phyloP scores from a whole-genome alignment of 2,797 vertebrate species.

The Pelochelys cantorii region DNA sequence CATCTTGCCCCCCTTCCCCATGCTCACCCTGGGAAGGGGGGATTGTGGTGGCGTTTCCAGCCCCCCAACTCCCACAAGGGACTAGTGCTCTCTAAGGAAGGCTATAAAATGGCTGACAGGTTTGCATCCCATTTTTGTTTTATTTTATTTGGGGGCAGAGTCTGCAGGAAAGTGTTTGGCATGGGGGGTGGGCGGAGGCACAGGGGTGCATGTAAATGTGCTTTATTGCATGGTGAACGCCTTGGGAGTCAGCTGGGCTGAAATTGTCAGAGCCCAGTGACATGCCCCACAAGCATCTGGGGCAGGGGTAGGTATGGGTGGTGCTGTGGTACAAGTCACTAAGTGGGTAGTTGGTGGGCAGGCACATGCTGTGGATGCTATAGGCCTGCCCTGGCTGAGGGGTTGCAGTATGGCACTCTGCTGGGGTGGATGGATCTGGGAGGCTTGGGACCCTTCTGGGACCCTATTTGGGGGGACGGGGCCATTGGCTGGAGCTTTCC shows the following conservation, averaged over 20 bases:
- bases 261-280: constrained; percentile 23
- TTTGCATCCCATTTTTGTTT: constrained; percentile 55
- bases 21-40: not conserved
- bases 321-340: not conserved
- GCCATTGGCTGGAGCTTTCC: no score
- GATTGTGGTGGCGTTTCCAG: not conserved
- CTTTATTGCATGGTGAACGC: not conserved
- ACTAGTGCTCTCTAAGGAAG: constrained; percentile 58
- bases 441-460: not conserved
- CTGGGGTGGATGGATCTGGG: not conserved
- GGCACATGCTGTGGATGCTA: not conserved
- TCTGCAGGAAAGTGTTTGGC: constrained; percentile 68
- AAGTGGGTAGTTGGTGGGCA: not conserved
- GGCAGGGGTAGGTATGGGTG: not conserved
- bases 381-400: not conserved
- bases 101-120: constrained; percentile 84
- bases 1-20: constrained; percentile 16
- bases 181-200: not conserved
- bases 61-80: not conserved
- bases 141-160: constrained; percentile 16
- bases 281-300: not conserved
- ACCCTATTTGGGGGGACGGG: not conserved
- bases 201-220: not conserved
- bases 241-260: not conserved
- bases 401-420: not conserved